These are phyloP conservation scores for Oreonectes daqikongensis DNA, from an alignment of 2,797 vertebrate genomes.

Conservation along the genomic window DNA sequence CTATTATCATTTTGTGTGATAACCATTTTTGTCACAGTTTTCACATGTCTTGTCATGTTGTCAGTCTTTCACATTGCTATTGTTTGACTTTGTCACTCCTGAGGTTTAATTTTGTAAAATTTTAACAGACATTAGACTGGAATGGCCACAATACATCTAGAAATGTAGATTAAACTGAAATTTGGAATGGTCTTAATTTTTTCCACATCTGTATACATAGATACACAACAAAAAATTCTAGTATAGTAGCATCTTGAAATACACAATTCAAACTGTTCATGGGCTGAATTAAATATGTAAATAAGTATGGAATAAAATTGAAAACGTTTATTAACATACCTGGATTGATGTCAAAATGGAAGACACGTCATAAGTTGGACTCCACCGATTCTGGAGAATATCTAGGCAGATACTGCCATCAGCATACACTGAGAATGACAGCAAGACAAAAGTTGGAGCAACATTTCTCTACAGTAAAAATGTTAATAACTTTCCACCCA, in stretches of 20 bases:
- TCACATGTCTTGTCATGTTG: too few species aligned
- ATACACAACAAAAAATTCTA: too few species aligned
- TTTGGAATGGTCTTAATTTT: too few species aligned
- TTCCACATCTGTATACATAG: too few species aligned
- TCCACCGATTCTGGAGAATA: constrained; percentile 99
- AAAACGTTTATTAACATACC: constrained; percentile 70
- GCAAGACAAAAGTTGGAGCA: background rate
- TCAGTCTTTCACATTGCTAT: too few species aligned
- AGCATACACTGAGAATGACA: constrained; percentile 86
- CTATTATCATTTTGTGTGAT: too few species aligned
- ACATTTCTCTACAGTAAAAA: background rate
- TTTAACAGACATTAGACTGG: too few species aligned
- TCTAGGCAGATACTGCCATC: constrained; percentile 99
- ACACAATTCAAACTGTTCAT: background rate
- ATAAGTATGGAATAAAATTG: background rate
- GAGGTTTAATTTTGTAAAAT: too few species aligned
- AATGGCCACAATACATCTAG: too few species aligned
- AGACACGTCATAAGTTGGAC: constrained; percentile 98
- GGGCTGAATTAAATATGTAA: background rate
- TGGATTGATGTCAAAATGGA: constrained; percentile 99
- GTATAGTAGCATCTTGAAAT: background rate
- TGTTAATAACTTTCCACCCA: background rate
- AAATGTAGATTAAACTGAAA: too few species aligned
- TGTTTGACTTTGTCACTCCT: too few species aligned
- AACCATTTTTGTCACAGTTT: too few species aligned